These are phyloP conservation scores for Drymodes brunneopygia DNA, from an alignment of 2,113 vertebrate genomes.

Conservation along the genomic window DNA sequence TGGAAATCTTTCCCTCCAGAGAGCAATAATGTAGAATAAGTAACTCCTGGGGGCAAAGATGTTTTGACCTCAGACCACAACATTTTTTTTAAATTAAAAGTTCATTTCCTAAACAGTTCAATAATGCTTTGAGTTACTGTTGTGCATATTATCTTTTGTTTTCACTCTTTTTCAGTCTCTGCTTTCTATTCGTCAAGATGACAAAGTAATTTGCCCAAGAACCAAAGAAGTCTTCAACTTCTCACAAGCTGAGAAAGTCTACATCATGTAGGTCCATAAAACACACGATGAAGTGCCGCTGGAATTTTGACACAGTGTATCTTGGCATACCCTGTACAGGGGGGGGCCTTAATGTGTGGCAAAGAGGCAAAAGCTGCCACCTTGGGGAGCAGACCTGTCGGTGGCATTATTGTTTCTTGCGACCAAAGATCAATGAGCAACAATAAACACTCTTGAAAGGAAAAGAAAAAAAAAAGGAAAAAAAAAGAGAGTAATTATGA, in stretches of 20 bases:
- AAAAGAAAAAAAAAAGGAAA: not conserved
- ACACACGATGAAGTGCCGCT: constrained; percentile 44
- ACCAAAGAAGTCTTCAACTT: constrained; percentile 99
- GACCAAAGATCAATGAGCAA: constrained; percentile 80
- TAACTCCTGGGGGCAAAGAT: not conserved
- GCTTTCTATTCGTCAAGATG: constrained; percentile 98
- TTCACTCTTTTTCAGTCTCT: constrained; percentile 82
- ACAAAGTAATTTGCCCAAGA: constrained; percentile 97
- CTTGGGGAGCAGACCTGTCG: constrained; percentile 55
- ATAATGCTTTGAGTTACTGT: not conserved
- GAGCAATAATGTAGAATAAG: not conserved
- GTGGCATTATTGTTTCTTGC: constrained; percentile 74
- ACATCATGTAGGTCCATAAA: constrained; percentile 90
- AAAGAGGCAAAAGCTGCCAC: constrained; percentile 66
- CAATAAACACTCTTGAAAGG: constrained; percentile 52
- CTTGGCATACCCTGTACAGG: constrained; percentile 44
- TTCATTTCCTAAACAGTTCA: not conserved
- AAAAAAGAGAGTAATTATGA: constrained; percentile 34
- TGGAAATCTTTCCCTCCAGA: not conserved
- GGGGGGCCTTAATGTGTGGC: constrained; percentile 60
- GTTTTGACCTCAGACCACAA: not conserved
- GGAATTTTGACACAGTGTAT: constrained; percentile 55
- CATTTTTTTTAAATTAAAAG: not conserved
- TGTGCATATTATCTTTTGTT: not conserved
- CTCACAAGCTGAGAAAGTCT: constrained; percentile 99